These are phyloP conservation scores for Microchirus variegatus DNA, from an alignment of 2,797 vertebrate species.

Conservation along the genomic window DNA sequence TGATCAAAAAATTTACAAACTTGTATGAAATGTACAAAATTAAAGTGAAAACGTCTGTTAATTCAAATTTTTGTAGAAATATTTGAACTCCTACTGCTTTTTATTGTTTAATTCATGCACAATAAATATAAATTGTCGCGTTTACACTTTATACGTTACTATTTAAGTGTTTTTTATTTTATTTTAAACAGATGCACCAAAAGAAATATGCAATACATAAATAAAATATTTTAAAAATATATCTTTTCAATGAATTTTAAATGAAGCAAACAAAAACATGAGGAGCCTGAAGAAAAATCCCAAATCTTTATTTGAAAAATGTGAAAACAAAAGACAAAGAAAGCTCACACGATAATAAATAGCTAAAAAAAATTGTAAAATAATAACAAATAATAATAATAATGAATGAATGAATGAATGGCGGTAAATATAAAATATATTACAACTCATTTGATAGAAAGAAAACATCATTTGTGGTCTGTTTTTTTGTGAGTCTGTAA, in stretches of 20 bases:
- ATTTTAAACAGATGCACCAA: no score
- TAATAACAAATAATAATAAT: constrained; percentile 35
- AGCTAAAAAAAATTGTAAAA: constrained; percentile 51
- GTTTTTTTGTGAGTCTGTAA: constrained; percentile 31
- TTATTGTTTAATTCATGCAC: no score
- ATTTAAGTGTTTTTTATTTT: no score
- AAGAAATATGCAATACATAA: no score
- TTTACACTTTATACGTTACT: no score
- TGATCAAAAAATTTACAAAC: no score
- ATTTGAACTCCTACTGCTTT: no score
- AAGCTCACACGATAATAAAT: constrained; percentile 74
- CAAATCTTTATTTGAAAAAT: constrained; percentile 74
- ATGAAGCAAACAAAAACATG: constrained; percentile 6
- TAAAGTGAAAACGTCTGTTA: no score
- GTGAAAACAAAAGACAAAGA: constrained; percentile 35
- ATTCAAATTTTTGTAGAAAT: no score
- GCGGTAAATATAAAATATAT: constrained; percentile 68
- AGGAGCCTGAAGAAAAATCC: constrained; percentile 10
- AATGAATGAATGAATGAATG: constrained; percentile 27
- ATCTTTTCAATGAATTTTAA: not conserved
- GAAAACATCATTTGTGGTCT: constrained; percentile 21
- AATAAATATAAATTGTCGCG: no score
- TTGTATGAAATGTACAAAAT: no score
- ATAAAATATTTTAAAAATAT: no score
- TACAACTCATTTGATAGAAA: constrained; percentile 70